A percentile compares a stretch with the other conserved stretches of the same genome.
Conservation (phyloP, 1,140 invertebrate species). For the Limonius californicus region DNA sequence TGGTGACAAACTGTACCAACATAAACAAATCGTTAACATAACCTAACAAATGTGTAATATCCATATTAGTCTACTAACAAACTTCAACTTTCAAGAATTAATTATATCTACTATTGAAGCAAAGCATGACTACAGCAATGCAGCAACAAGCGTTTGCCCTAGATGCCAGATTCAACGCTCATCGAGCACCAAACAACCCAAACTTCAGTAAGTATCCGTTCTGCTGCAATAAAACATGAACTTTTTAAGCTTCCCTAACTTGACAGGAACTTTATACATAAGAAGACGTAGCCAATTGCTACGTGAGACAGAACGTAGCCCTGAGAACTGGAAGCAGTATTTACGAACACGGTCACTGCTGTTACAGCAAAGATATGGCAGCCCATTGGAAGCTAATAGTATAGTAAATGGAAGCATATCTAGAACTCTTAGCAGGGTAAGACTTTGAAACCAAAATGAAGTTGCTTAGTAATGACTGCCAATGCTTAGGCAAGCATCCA, state of each 20-base stretch:
- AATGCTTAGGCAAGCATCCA: not conserved
- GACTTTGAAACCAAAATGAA: too few species aligned
- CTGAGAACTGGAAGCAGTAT: conserved; percentile 67
- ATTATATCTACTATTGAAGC: too few species aligned
- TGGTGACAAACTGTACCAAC: too few species aligned
- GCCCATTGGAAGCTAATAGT: conserved; percentile 10
- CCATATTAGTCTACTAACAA: too few species aligned
- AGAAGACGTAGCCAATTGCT: conserved; percentile 69
- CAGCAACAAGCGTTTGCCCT: conserved; percentile 83
- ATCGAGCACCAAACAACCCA: conserved; percentile 69
- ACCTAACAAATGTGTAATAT: too few species aligned
- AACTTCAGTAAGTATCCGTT: conserved; percentile 81
- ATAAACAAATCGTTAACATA: too few species aligned
- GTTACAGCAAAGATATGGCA: conserved; percentile 68
- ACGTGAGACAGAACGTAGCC: conserved; percentile 61
- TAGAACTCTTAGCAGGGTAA: conserved; percentile 25
- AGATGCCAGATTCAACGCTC: conserved; percentile 81
- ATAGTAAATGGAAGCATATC: not conserved
- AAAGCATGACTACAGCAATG: conserved; percentile 60
- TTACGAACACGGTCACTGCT: conserved; percentile 66
- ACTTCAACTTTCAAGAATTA: too few species aligned
- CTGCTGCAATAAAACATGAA: too few species aligned
- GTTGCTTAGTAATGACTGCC: too few species aligned
- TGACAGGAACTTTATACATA: conserved; percentile 75
- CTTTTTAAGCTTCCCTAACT: too few species aligned